Evolutionary conservation across 1,140 invertebrate genomes (phyloP).

Genomic region (Ips nitidus): DNA sequence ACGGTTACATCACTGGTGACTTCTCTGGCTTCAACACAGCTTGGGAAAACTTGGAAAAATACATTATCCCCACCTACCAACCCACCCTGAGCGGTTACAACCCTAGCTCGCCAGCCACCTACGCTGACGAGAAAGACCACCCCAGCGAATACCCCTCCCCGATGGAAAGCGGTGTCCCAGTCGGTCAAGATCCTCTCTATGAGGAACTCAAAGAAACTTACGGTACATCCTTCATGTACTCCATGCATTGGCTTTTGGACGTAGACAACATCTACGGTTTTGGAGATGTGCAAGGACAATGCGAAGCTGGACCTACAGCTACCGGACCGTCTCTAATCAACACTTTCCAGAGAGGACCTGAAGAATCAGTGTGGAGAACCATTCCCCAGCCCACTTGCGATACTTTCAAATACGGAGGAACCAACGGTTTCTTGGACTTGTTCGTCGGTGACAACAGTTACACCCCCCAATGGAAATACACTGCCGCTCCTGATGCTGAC

Average conservation of each 20-base stretch:
- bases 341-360: constrained; percentile 36
- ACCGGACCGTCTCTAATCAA: constrained; percentile 33
- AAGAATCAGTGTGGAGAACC: constrained; percentile 36
- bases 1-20: constrained; percentile 33
- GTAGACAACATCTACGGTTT: constrained; percentile 37
- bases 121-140: constrained; percentile 23
- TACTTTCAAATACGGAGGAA: constrained; percentile 31
- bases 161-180: constrained; percentile 25
- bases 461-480: constrained; percentile 36
- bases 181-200: constrained; percentile 33
- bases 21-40: constrained; percentile 30
- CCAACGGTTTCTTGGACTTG: constrained; percentile 28
- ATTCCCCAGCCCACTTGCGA: constrained; percentile 38
- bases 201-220: constrained; percentile 29
- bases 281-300: constrained; percentile 28
- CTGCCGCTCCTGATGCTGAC: constrained; percentile 36
- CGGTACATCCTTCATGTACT: constrained; percentile 20
- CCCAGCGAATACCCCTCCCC: constrained; percentile 33
- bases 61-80: constrained; percentile 31
- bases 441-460: constrained; percentile 29
- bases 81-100: constrained; percentile 27
- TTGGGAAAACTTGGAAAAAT: constrained; percentile 25
- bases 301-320: constrained; percentile 23
- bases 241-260: constrained; percentile 37
- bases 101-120: constrained; percentile 29